Evolutionary conservation across 2,113 vertebrate species (phyloP).

Genomic region (Empidonax alnorum): DNA sequence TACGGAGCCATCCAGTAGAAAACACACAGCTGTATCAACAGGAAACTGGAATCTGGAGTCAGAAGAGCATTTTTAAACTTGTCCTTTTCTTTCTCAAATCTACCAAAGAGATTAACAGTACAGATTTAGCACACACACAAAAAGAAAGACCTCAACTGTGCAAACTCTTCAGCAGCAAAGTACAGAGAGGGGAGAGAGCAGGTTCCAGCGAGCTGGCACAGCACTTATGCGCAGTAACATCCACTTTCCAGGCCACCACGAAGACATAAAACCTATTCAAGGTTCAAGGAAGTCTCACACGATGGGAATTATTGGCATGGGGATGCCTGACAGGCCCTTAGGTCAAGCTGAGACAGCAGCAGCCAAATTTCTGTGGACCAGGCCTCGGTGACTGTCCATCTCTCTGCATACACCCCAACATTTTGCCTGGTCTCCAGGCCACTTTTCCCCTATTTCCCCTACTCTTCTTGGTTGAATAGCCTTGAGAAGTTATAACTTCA

Average conservation of each 20-base stretch:
- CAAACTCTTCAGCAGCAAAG: neutral
- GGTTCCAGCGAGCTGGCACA: neutral
- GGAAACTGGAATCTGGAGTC: constrained; percentile 1
- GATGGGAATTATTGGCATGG: neutral
- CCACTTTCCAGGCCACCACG: neutral
- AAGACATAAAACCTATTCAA: neutral
- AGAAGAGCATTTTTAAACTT: neutral
- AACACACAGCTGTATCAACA: constrained; percentile 64
- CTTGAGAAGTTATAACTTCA: neutral
- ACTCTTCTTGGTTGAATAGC: neutral
- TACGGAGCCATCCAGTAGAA: neutral
- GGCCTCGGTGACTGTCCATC: neutral
- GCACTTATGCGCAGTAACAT: neutral
- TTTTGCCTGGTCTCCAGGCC: neutral
- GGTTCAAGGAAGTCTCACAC: neutral
- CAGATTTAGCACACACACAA: neutral
- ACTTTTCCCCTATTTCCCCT: neutral
- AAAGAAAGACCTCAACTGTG: neutral
- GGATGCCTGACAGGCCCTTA: neutral
- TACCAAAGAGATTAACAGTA: neutral
- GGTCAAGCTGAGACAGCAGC: neutral
- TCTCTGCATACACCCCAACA: neutral
- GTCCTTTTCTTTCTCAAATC: neutral
- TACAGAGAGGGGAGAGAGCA: neutral
- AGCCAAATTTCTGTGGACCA: neutral